phyloP scores from a whole-genome alignment of 2,113 vertebrate genomes.

The Ranitomeya variabilis region DNA sequence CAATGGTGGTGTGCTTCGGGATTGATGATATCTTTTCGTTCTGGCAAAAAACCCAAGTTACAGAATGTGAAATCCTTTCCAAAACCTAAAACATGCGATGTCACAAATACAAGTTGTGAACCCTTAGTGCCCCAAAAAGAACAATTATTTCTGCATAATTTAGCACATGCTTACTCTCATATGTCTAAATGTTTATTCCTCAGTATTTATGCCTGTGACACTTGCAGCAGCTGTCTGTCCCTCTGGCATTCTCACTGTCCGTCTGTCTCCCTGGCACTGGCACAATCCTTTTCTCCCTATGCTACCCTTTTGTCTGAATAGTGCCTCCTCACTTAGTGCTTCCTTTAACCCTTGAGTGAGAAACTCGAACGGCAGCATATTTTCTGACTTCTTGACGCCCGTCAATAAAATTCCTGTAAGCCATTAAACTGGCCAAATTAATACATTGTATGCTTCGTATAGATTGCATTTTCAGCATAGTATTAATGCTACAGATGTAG shows the following conservation, averaged over 20 bases:
- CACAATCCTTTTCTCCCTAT: slow-evolving; percentile 29
- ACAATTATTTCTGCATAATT: slow-evolving; percentile 57
- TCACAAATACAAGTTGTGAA: slow-evolving; percentile 12
- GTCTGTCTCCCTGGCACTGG: slow-evolving; percentile 55
- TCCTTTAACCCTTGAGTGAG: slow-evolving; percentile 19
- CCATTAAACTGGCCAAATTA: neutral
- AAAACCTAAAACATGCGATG: neutral
- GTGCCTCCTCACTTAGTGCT: neutral
- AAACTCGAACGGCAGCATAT: neutral
- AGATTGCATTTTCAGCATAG: neutral
- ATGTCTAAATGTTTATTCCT: slow-evolving; percentile 58
- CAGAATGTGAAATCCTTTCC: neutral
- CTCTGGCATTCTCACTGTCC: slow-evolving; percentile 55
- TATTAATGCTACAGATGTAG: neutral
- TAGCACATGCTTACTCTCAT: slow-evolving; percentile 51
- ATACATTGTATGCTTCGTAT: neutral
- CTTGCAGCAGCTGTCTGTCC: slow-evolving; percentile 56
- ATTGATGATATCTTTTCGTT: neutral
- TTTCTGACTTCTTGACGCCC: neutral
- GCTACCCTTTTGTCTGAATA: slow-evolving; percentile 25
- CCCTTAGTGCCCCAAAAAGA: slow-evolving; percentile 31
- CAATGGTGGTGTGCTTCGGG: neutral
- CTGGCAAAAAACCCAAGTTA: neutral
- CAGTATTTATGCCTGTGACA: slow-evolving; percentile 53
- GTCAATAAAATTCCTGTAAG: neutral